Evolutionary conservation across 30 jellyfish, hydroid and myxozoan species (phyloP).

Genomic region (Pelagia noctiluca): DNA sequence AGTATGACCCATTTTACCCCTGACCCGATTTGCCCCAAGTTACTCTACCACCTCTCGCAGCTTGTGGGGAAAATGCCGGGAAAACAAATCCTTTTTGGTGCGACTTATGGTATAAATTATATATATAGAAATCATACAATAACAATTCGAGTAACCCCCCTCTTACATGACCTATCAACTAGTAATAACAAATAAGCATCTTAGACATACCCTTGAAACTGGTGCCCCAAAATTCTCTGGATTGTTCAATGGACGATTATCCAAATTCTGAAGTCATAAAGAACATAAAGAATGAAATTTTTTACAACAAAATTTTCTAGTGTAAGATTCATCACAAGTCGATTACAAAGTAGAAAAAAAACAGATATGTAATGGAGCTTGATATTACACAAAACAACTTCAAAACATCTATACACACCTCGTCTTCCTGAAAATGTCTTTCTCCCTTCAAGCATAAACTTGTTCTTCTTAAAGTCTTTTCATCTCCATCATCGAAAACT

Average conservation of each 20-base stretch:
- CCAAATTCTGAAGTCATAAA: constrained; percentile 64
- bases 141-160: too few relatives aligned
- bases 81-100: too few relatives aligned
- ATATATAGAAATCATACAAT: too few relatives aligned
- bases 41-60: too few relatives aligned
- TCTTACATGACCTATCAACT: not conserved
- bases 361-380: not conserved
- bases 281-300: not conserved
- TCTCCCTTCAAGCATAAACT: constrained; percentile 97
- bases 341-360: not conserved
- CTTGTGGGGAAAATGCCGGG: too few relatives aligned
- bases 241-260: constrained; percentile 88
- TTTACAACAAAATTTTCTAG: not conserved
- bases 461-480: constrained; percentile 92
- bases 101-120: too few relatives aligned
- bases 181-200: not conserved
- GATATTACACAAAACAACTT: too few relatives aligned
- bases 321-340: not conserved
- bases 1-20: too few relatives aligned
- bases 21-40: too few relatives aligned
- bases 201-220: constrained; percentile 72
- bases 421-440: constrained; percentile 96
- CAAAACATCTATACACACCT: constrained; percentile 63
- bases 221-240: constrained; percentile 95
- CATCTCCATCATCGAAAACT: constrained; percentile 99